Percentiles rank a stretch among this genome's conserved stretches.
Conservation (phyloP, 2,888 invertebrate genomes). For the Epinotia bilunana region DNA sequence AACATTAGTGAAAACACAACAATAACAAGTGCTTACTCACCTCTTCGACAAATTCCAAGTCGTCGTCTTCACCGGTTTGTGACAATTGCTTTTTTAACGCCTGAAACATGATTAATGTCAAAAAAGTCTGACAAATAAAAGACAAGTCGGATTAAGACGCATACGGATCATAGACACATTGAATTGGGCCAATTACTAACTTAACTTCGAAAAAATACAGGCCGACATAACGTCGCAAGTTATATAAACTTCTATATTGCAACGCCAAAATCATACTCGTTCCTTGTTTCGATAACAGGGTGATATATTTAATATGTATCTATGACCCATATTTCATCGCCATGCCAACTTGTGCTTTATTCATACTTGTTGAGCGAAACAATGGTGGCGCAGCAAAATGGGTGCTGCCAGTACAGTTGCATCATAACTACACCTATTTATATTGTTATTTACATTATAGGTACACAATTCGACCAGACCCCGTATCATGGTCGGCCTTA, state of each 20-base stretch:
- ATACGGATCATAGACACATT: not conserved
- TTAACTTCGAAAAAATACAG: not conserved
- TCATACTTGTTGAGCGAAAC: not conserved
- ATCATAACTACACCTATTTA: conserved; percentile 23
- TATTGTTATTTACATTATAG: conserved; percentile 23
- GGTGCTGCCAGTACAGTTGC: conserved; percentile 28
- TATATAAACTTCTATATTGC: not conserved
- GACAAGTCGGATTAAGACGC: not conserved
- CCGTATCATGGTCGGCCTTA: no score
- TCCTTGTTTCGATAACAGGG: not conserved
- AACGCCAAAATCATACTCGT: no score
- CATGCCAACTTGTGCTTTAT: conserved; percentile 5
- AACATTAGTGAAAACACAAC: not conserved
- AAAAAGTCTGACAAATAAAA: not conserved
- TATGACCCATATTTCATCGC: not conserved
- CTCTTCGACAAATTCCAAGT: conserved; percentile 71
- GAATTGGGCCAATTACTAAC: not conserved
- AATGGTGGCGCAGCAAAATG: conserved; percentile 27
- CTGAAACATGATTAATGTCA: conserved; percentile 56
- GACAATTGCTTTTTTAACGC: conserved; percentile 75
- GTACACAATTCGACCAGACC: conserved; percentile 5
- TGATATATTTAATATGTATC: not conserved
- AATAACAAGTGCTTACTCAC: conserved; percentile 54
- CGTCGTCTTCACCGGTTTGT: conserved; percentile 74
- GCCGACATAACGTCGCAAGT: not conserved